Evolutionary conservation across 53 echinoderm and acorn worm species (phyloP), one percentile per base, ranked within the genome.

Genomic region (Antedon mediterranea): DNA sequence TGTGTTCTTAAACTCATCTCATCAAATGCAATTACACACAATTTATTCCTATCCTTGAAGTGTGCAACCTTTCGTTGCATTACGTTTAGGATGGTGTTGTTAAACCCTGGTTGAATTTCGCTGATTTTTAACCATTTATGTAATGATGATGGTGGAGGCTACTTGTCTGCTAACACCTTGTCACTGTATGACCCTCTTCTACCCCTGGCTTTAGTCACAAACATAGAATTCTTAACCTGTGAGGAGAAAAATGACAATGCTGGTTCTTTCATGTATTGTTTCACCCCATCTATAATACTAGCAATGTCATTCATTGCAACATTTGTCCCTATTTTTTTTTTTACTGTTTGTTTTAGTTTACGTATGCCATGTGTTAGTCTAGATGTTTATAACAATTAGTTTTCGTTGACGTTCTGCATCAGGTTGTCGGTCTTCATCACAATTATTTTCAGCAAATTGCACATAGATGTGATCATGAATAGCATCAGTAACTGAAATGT

Each of bases 231-330:
- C 32, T 71, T 43, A 18, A 87, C 29, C 43, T 87, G 87, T 71
- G 83, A 83, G 29, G 83, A 76, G 72, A 87, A 87, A n/a, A 87
- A 87, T 32, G 83, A 79, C 23, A 87, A 76, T 1, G 83, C 43
- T 75, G 83, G 57, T 57, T 57, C 57, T 57, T 8, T 2, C 9
- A 57, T 6, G 23, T 57, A 57, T 2, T 23, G 2, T 6, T 18
- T 57, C 2, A 26, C 57, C 3, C 57, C 26, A 8, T 18, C 20
- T 57, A 57, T 11, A 11, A 57, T 18, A 23, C 57, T 57, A 13
- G 5, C 41, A 7, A 41, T 41, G 41, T 41, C 41, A n/a, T n/a
- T n/a, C n/a, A 7, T 13, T 41, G 41, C 41, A 13, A 5, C 13
- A 7, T 7, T 13, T 13, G 5, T 5, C 7, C 41, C 13, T 41